Conservation (phyloP, 2,113 vertebrate species). For the Gallinago jamesoni region DNA sequence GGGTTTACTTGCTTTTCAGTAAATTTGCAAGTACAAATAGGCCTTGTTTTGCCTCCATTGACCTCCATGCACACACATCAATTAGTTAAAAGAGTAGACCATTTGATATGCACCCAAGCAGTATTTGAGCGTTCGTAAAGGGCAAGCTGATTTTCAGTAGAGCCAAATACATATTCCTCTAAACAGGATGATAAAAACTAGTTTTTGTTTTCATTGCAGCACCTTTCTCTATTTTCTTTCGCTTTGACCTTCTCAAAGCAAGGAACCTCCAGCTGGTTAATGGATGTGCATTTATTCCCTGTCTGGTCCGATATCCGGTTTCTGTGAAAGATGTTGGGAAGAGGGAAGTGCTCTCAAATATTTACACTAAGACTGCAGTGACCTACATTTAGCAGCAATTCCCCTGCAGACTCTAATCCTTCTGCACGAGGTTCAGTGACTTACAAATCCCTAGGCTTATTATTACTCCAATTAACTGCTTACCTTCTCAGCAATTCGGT, state of each 20-base stretch:
- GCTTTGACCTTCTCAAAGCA: background rate
- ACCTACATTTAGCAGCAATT: conserved; percentile 56
- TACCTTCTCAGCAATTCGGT: conserved; percentile 2
- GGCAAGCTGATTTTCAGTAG: background rate
- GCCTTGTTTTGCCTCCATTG: background rate
- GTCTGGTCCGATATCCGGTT: background rate
- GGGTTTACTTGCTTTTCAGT: background rate
- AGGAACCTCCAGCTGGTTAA: background rate
- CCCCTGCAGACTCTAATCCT: conserved; percentile 28
- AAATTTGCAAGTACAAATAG: background rate
- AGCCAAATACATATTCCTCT: background rate
- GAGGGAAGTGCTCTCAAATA: background rate
- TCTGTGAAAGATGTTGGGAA: background rate
- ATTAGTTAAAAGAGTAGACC: background rate
- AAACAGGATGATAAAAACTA: background rate
- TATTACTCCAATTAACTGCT: conserved; percentile 50
- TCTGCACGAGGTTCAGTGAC: background rate
- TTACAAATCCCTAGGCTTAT: conserved; percentile 9
- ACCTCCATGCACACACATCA: background rate
- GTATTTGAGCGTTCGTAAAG: background rate
- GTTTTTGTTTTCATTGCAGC: background rate
- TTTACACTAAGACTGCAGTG: conserved; percentile 27
- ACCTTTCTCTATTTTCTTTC: background rate
- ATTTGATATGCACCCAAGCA: background rate
- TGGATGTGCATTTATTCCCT: background rate